Evolutionary conservation across 2,113 vertebrate genomes (phyloP), one percentile per base, ranked within the genome.

Genomic region (Phoxinus phoxinus): DNA sequence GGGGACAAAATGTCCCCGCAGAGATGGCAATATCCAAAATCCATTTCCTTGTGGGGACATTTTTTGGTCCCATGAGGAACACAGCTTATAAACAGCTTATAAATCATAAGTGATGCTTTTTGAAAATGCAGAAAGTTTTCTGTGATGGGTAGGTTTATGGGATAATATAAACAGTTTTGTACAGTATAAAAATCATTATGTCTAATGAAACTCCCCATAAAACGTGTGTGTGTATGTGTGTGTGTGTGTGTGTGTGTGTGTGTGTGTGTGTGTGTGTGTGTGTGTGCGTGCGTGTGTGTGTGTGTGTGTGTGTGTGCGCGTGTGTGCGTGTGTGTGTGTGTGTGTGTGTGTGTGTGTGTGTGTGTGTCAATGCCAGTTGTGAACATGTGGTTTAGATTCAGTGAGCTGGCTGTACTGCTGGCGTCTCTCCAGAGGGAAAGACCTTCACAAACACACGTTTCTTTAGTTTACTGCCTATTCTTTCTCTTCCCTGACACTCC

Each of bases 341-440:
- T 67, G 79, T 27, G 61, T 83, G 44, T 53, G 67, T 74, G 86
- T 65, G 61, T 63, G 59, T 32, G 63, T 85, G 76, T 76, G 73
- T 83, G 53, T 63, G 67, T 80, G 9, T 81, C 13, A 2, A 74
- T 65, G 72, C 80, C 76, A 71, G 72, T 58, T 84, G 73, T 17
- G 76, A 83, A 69, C 83, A 87, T 76, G 86, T 85, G 86, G 78
- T 79, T 77, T 87, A 81, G 71, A 87, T 87, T 85, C 77, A 61
- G 72, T 56, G 25, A 77, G 71, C 71, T 87, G 86, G 81, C 63
- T 76, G 82, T 74, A 78, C 86, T 48, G 74, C 81, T 83, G 76
- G 83, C 23, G 17, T 81, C 69, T 72, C 83, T 81, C 78, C 61
- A 77, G 61, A 84, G 48, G 81, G 65, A 69, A 86, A 78, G 35